These are phyloP conservation scores for Cacoxenus indagator DNA, from an alignment of 2,888 invertebrate genomes.

Conservation along the genomic window DNA sequence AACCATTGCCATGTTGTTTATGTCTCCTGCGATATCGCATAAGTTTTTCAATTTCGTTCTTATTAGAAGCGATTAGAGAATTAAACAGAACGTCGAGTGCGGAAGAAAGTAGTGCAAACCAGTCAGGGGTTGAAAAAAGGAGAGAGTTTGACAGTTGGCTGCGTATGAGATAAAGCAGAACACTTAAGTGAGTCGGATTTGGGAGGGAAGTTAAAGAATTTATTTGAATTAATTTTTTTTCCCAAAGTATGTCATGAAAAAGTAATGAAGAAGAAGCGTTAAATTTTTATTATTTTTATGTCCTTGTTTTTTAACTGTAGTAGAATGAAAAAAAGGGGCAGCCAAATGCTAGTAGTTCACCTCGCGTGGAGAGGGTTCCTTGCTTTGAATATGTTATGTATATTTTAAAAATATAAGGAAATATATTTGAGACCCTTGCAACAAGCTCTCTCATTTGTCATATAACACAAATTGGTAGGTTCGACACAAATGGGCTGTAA, in stretches of 20 bases:
- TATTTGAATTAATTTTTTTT: not conserved
- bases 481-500: too few relatives aligned
- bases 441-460: too few relatives aligned
- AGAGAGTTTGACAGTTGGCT: not conserved
- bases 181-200: conserved; percentile 47
- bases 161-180: conserved; percentile 8
- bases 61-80: conserved; percentile 69
- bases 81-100: conserved; percentile 29
- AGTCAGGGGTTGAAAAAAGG: not conserved
- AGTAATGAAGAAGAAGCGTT: too few relatives aligned
- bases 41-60: conserved; percentile 69
- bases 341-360: too few relatives aligned
- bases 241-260: not conserved
- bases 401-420: too few relatives aligned
- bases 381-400: too few relatives aligned
- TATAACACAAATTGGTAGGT: too few relatives aligned
- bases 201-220: conserved; percentile 38
- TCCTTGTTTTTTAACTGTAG: too few relatives aligned
- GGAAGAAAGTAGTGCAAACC: not conserved
- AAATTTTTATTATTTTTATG: too few relatives aligned
- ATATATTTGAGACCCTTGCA: too few relatives aligned
- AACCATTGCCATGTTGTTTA: conserved; percentile 45
- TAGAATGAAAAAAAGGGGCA: too few relatives aligned
- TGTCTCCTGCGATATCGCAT: conserved; percentile 65
- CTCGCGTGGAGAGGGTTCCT: too few relatives aligned